phyloP scores from a whole-genome alignment of 2,113 vertebrate genomes.

The Sterna hirundo region DNA sequence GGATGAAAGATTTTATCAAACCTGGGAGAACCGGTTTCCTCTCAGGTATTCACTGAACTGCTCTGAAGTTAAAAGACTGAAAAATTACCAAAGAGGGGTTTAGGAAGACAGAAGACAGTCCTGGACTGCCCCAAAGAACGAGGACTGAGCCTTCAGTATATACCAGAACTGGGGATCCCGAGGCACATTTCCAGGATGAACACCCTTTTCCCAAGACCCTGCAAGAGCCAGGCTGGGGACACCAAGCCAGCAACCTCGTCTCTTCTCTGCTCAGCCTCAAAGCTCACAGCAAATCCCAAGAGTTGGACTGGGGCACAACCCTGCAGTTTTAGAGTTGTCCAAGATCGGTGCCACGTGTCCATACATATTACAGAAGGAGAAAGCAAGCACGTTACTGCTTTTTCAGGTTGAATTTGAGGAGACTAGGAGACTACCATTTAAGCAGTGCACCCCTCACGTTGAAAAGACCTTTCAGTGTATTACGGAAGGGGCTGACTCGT shows the following conservation, averaged over 20 bases:
- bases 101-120: not conserved
- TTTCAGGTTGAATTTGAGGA: not conserved
- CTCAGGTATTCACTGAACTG: not conserved
- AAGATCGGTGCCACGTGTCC: not conserved
- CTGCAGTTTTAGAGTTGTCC: not conserved
- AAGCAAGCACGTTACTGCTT: not conserved
- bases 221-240: not conserved
- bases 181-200: not conserved
- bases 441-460: not conserved
- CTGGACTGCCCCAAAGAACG: not conserved
- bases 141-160: not conserved
- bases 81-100: not conserved
- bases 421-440: not conserved
- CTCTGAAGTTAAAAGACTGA: not conserved
- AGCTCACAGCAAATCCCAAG: not conserved
- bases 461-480: not conserved
- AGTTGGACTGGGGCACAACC: not conserved
- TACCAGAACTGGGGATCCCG: not conserved
- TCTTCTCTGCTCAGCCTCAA: not conserved
- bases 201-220: not conserved
- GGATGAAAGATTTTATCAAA: not conserved
- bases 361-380: not conserved
- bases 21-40: not conserved
- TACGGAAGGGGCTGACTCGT: not conserved
- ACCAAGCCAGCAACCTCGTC: fast-evolving